A percentile compares a stretch with the other conserved stretches of the same genome.
phyloP scores from a whole-genome alignment of 2,113 vertebrate species.

The Odontophorus gujanensis region DNA sequence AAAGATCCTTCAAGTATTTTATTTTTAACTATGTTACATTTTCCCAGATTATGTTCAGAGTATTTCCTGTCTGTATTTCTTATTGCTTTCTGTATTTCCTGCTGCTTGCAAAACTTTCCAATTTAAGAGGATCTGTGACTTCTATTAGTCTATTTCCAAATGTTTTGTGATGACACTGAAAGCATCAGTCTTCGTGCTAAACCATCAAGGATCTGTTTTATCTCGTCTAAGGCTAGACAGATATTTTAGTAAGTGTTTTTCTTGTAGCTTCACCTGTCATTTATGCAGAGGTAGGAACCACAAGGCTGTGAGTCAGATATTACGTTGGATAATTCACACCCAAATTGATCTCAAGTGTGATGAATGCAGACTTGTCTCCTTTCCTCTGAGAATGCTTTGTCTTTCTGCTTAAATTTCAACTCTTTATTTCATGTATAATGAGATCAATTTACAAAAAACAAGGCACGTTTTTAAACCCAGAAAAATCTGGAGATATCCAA shows the following conservation, averaged over 20 bases:
- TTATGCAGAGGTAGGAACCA: background rate
- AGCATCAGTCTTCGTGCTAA: slow-evolving; percentile 28
- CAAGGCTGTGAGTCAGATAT: background rate
- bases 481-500: background rate
- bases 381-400: background rate
- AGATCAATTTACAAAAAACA: background rate
- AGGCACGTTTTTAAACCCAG: background rate
- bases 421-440: background rate
- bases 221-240: background rate
- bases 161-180: slow-evolving; percentile 50
- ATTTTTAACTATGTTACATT: slow-evolving; percentile 56
- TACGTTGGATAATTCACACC: background rate
- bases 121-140: slow-evolving; percentile 58
- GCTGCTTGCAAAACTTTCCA: slow-evolving; percentile 49
- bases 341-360: background rate
- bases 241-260: slow-evolving; percentile 39
- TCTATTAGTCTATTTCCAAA: slow-evolving; percentile 54
- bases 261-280: background rate
- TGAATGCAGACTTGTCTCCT: background rate
- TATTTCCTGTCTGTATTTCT: slow-evolving; percentile 43
- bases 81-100: slow-evolving; percentile 51
- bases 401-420: background rate
- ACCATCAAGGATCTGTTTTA: slow-evolving; percentile 37
- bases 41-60: background rate
- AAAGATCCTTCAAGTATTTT: slow-evolving; percentile 42